Evolutionary conservation across 2,888 invertebrate genomes (phyloP).

Genomic region (Chesias legatella): DNA sequence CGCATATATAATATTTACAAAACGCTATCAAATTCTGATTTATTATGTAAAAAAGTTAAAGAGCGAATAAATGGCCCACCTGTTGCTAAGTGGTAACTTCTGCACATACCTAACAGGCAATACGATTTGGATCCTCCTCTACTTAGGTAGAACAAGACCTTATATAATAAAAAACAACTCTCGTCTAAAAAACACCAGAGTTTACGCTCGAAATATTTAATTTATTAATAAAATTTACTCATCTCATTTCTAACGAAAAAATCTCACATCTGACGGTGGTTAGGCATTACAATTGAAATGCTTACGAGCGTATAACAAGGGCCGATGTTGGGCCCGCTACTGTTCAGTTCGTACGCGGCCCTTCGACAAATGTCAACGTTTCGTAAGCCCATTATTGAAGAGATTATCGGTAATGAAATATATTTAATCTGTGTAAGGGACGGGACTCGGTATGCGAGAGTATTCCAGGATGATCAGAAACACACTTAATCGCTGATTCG

Average conservation of each 20-base stretch:
- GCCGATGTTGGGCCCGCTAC: slow-evolving; percentile 29
- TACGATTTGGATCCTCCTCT: too few relatives aligned
- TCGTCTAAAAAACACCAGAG: too few relatives aligned
- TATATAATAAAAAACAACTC: too few relatives aligned
- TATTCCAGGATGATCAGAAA: too few relatives aligned
- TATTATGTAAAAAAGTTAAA: too few relatives aligned
- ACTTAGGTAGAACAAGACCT: too few relatives aligned
- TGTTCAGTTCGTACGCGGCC: slow-evolving; percentile 36
- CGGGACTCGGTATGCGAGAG: slow-evolving; percentile 10
- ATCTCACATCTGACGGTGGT: slow-evolving; percentile 13
- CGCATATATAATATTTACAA: too few relatives aligned
- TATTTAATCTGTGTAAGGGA: slow-evolving; percentile 74
- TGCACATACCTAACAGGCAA: too few relatives aligned
- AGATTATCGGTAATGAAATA: slow-evolving; percentile 78
- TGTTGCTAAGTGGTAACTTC: too few relatives aligned
- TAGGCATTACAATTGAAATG: slow-evolving; percentile 14
- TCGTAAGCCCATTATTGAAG: slow-evolving; percentile 66
- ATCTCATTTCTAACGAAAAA: slow-evolving; percentile 14
- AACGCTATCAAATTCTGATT: too few relatives aligned
- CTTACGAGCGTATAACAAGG: slow-evolving; percentile 26
- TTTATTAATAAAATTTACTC: neutral
- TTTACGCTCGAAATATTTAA: too few relatives aligned
- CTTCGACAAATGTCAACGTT: slow-evolving; percentile 67
- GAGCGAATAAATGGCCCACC: too few relatives aligned
- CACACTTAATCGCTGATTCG: neutral